Percentiles rank a stretch among this genome's conserved stretches.
Evolutionary conservation across 2,888 invertebrate species (phyloP).

Genomic region (Hypselothyrea guttata): DNA sequence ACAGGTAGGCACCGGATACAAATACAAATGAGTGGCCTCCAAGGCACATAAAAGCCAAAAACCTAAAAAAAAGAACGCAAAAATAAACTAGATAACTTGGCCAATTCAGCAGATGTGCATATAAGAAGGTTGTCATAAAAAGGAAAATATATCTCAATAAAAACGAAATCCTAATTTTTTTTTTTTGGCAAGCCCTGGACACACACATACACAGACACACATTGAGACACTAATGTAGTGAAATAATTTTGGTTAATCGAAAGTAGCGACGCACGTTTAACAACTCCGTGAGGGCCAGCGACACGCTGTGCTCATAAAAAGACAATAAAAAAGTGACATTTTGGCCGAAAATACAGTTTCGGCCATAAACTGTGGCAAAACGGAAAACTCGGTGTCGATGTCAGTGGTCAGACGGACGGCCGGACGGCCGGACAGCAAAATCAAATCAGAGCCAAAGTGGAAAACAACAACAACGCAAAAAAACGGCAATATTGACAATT

Average conservation of each 20-base stretch:
- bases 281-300: constrained; percentile 49
- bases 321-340: constrained; percentile 75
- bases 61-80: neutral
- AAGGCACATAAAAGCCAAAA: constrained; percentile 4
- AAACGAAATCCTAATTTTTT: constrained; percentile 46
- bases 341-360: constrained; percentile 58
- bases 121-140: constrained; percentile 42
- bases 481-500: constrained; percentile 68
- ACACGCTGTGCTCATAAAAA: constrained; percentile 73
- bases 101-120: constrained; percentile 24
- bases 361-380: constrained; percentile 46
- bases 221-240: constrained; percentile 68
- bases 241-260: constrained; percentile 76
- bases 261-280: constrained; percentile 71
- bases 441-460: constrained; percentile 67
- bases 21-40: constrained; percentile 5
- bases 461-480: constrained; percentile 41
- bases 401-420: constrained; percentile 24
- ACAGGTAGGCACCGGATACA: constrained; percentile 8
- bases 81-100: constrained; percentile 36
- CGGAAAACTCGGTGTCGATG: constrained; percentile 24
- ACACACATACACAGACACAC: constrained; percentile 18
- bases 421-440: constrained; percentile 37
- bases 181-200: constrained; percentile 9
- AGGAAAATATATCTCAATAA: constrained; percentile 50